Evolutionary conservation across 2,113 vertebrate genomes (phyloP).

Genomic region (Cyanoramphus novaezelandiae): DNA sequence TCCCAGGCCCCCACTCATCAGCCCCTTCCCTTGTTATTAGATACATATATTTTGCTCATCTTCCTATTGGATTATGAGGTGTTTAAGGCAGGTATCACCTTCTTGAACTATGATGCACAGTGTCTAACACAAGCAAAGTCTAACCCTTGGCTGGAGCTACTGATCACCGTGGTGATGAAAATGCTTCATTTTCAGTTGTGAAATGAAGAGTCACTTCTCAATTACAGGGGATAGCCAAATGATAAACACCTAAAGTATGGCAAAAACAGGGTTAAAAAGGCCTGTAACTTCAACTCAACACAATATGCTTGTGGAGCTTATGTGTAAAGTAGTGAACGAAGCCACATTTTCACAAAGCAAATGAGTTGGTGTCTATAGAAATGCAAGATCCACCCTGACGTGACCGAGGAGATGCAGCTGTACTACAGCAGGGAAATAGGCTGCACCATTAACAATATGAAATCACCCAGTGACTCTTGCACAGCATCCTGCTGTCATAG

Average conservation of each 20-base stretch:
- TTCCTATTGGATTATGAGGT: background rate
- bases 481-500: too few species aligned
- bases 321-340: background rate
- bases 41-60: background rate
- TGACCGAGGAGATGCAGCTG: background rate
- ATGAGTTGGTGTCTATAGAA: background rate
- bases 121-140: conserved; percentile 8
- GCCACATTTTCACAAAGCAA: rapidly evolving
- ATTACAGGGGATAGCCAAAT: background rate
- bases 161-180: background rate
- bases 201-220: background rate
- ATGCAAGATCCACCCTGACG: rapidly evolving
- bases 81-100: conserved; percentile 20
- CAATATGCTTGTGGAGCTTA: background rate
- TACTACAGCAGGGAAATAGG: rapidly evolving
- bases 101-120: background rate
- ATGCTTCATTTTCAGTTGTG: background rate
- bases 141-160: conserved; percentile 9
- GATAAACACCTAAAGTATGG: background rate
- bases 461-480: background rate
- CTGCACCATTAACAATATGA: background rate
- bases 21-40: conserved; percentile 2
- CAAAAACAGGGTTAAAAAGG: background rate
- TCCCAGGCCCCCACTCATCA: background rate
- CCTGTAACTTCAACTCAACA: background rate